A percentile compares a stretch with the other conserved stretches of the same genome.
Conservation (phyloP, 2,797 vertebrate genomes). For the Percopsis omiscomaycus region DNA sequence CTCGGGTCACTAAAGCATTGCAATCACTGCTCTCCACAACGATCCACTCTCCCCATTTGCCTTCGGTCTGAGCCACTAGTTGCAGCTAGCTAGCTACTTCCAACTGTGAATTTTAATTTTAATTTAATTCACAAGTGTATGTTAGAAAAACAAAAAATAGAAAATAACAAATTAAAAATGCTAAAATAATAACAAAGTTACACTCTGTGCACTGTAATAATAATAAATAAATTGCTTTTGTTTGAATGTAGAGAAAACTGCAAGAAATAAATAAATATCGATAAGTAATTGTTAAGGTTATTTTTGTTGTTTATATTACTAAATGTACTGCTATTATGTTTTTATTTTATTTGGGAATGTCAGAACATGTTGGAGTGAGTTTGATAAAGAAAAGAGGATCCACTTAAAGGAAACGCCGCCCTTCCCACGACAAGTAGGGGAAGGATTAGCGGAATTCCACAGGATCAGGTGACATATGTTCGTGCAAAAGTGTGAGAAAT, state of each 20-base stretch:
- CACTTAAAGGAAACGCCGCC: constrained; percentile 67
- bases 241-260: neutral
- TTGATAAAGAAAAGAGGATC: constrained; percentile 60
- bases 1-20: constrained; percentile 86
- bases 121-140: constrained; percentile 41
- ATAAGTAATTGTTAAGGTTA: neutral
- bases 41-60: constrained; percentile 67
- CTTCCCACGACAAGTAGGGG: constrained; percentile 61
- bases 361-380: constrained; percentile 48
- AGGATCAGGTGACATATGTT: constrained; percentile 79
- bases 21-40: constrained; percentile 78
- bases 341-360: constrained; percentile 39
- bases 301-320: neutral
- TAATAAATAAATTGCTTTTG: neutral
- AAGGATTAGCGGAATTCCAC: constrained; percentile 80
- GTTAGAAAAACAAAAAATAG: neutral
- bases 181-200: neutral
- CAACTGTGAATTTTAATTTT: constrained; percentile 35
- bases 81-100: constrained; percentile 56
- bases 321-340: constrained; percentile 8
- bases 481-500: constrained; percentile 80
- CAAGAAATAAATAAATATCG: neutral
- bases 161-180: neutral
- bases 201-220: neutral
- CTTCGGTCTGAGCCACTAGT: constrained; percentile 58